phyloP scores from a whole-genome alignment of 2,797 vertebrate genomes.

The Helarctos malayanus region DNA sequence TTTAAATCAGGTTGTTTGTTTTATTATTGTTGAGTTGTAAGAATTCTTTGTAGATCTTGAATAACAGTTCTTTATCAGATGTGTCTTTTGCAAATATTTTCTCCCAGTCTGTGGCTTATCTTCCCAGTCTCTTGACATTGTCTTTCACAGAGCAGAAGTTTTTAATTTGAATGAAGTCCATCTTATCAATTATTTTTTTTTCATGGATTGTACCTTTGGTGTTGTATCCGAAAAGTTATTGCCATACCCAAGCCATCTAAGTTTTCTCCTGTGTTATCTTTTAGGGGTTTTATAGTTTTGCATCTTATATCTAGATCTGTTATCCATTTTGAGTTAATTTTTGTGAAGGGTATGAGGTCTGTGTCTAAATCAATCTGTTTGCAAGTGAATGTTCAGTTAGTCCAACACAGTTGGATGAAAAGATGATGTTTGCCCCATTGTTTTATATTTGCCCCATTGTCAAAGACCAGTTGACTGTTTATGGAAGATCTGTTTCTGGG shows the following conservation, averaged over 20 bases:
- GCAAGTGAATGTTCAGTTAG: neutral
- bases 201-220: neutral
- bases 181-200: neutral
- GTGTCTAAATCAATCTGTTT: neutral
- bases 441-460: neutral
- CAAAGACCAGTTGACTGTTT: neutral
- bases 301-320: neutral
- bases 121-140: neutral
- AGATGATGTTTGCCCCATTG: neutral
- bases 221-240: neutral
- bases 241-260: neutral
- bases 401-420: neutral
- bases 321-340: neutral
- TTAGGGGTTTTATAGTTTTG: neutral
- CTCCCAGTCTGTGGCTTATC: neutral
- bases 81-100: constrained; percentile 1
- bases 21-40: neutral
- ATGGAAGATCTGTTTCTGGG: neutral
- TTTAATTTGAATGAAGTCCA: neutral
- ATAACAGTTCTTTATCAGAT: neutral
- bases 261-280: neutral
- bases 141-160: neutral
- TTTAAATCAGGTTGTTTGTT: neutral
- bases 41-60: neutral
- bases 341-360: neutral